Conservation (phyloP, 2,888 invertebrate species). For the Andrena dorsata region DNA sequence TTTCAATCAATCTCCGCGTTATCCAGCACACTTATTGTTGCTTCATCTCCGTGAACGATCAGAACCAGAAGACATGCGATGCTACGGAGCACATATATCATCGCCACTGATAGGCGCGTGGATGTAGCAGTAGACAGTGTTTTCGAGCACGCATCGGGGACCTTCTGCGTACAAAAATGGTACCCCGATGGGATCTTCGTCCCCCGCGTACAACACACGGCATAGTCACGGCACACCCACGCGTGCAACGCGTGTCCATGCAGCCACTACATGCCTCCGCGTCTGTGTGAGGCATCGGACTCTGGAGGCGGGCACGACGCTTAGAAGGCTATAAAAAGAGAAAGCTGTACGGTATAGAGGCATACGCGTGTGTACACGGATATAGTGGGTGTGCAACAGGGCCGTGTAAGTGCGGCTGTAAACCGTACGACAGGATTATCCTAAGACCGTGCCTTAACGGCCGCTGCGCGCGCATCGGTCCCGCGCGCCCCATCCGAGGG, state of each 20-base stretch:
- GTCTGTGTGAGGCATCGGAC: constrained; percentile 55
- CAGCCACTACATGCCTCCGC: constrained; percentile 36
- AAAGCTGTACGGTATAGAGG: constrained; percentile 73
- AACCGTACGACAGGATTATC: constrained; percentile 64
- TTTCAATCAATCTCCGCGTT: neutral
- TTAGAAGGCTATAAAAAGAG: constrained; percentile 81
- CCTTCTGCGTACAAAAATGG: constrained; percentile 45
- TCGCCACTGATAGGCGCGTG: too few species aligned
- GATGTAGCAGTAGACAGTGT: constrained; percentile 16
- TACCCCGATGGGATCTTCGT: constrained; percentile 42
- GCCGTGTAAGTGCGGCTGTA: constrained; percentile 58
- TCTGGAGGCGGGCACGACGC: constrained; percentile 73
- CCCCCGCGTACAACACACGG: constrained; percentile 25
- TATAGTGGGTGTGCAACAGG: constrained; percentile 50
- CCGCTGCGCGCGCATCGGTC: constrained; percentile 20
- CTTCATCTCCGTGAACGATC: neutral
- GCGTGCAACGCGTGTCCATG: constrained; percentile 45
- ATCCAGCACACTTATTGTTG: neutral
- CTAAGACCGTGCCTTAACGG: constrained; percentile 60
- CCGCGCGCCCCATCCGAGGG: constrained; percentile 32
- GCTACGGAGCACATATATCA: too few species aligned
- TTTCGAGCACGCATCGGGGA: constrained; percentile 1
- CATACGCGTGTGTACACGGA: constrained; percentile 31
- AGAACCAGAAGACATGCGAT: too few species aligned
- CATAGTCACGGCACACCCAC: constrained; percentile 52